Conservation (phyloP, 2,888 invertebrate species). For the Dynastes tityus region DNA sequence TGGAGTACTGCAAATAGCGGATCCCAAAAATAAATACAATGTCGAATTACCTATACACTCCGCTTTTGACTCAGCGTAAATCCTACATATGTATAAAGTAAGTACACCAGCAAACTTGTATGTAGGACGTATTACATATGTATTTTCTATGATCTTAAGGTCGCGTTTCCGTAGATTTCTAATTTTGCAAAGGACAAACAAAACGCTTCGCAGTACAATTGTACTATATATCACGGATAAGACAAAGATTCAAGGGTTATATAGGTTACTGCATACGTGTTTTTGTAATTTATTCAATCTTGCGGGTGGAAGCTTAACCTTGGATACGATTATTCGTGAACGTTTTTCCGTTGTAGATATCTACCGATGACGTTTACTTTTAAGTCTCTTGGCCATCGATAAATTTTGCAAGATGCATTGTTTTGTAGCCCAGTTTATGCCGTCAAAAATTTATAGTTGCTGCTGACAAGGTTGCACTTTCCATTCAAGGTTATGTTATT, state of each 20-base stretch:
- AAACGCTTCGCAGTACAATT: background rate
- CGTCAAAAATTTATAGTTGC: slow-evolving; percentile 45
- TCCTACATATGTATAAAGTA: background rate
- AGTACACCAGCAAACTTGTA: background rate
- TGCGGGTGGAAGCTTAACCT: slow-evolving; percentile 12
- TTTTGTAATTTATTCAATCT: slow-evolving; percentile 20
- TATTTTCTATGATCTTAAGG: background rate
- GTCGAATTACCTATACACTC: slow-evolving; percentile 4
- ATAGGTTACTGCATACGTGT: background rate
- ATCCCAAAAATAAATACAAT: slow-evolving; percentile 12
- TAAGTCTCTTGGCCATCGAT: slow-evolving; percentile 29
- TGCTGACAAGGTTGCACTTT: slow-evolving; percentile 34
- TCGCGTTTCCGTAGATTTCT: background rate
- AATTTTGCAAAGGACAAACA: slow-evolving; percentile 20
- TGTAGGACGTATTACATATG: background rate
- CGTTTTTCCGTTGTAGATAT: slow-evolving; percentile 3
- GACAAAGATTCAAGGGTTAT: slow-evolving; percentile 14
- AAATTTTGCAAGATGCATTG: slow-evolving; percentile 33
- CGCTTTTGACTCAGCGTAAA: background rate
- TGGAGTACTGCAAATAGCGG: slow-evolving; percentile 12
- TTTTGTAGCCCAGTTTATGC: slow-evolving; percentile 43
- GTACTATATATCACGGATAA: background rate
- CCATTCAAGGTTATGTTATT: slow-evolving; percentile 36
- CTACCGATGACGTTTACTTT: slow-evolving; percentile 13
- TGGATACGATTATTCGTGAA: background rate